Evolutionary conservation across 1,140 invertebrate genomes (phyloP).

Genomic region (Thereuonema tuberculata): DNA sequence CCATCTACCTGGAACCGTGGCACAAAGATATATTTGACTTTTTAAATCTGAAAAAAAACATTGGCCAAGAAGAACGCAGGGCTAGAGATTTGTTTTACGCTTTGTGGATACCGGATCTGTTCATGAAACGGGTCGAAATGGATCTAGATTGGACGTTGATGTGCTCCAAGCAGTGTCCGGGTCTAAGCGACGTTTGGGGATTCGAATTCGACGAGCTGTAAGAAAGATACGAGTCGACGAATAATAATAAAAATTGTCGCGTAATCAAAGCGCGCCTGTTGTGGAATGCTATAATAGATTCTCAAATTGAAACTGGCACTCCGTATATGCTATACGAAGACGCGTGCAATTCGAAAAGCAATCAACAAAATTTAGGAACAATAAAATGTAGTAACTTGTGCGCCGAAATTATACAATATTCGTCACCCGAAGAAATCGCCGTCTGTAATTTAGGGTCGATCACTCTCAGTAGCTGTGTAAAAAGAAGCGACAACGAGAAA

Average conservation of each 20-base stretch:
- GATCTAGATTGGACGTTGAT: slow-evolving; percentile 89
- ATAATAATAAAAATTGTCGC: too few relatives aligned
- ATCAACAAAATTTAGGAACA: slow-evolving; percentile 96
- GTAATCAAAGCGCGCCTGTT: slow-evolving; percentile 74
- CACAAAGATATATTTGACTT: slow-evolving; percentile 96
- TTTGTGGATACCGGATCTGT: slow-evolving; percentile 95
- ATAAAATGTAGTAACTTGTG: slow-evolving; percentile 98
- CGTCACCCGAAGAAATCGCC: slow-evolving; percentile 75
- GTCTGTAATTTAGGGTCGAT: too few relatives aligned
- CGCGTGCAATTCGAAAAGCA: slow-evolving; percentile 91
- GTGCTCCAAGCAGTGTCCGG: slow-evolving; percentile 90
- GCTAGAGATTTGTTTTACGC: slow-evolving; percentile 95
- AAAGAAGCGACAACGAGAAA: neutral
- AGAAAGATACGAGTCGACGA: slow-evolving; percentile 45
- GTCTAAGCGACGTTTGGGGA: slow-evolving; percentile 56
- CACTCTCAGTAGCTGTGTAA: too few relatives aligned
- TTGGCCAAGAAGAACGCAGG: slow-evolving; percentile 79
- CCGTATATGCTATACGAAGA: slow-evolving; percentile 99
- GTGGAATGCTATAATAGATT: slow-evolving; percentile 88
- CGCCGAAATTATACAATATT: slow-evolving; percentile 95
- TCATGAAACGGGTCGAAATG: slow-evolving; percentile 88
- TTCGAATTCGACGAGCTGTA: slow-evolving; percentile 42
- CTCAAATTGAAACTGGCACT: slow-evolving; percentile 95
- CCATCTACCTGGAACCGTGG: slow-evolving; percentile 98
- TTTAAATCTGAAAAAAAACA: slow-evolving; percentile 86